phyloP scores from a whole-genome alignment of 2,113 vertebrate genomes.

The Platysteira castanea region DNA sequence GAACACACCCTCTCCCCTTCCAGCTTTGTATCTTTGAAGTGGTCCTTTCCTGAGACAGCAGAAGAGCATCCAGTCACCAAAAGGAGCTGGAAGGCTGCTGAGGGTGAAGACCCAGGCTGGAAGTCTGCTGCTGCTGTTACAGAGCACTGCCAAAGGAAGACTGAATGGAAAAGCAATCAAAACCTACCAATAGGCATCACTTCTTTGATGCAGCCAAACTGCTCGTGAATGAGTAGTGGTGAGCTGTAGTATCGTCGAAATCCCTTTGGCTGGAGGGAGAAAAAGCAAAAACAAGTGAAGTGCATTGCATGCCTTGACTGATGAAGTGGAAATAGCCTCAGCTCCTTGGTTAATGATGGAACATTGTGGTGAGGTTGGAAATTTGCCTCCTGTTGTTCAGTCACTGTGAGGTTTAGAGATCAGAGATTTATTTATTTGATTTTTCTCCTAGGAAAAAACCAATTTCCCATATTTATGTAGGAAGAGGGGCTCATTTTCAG shows the following conservation, averaged over 20 bases:
- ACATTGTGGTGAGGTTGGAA: neutral
- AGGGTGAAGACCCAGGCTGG: neutral
- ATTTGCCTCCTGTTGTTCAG: neutral
- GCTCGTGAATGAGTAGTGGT: conserved; percentile 93
- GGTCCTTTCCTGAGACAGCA: conserved; percentile 15
- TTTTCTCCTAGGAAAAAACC: neutral
- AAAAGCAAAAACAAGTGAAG: conserved; percentile 10
- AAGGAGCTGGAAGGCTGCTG: conserved; percentile 29
- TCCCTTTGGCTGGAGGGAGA: conserved; percentile 89
- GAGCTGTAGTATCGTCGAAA: conserved; percentile 98
- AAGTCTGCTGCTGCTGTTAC: conserved; percentile 1
- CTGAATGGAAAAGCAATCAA: neutral
- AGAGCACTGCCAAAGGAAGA: conserved; percentile 2
- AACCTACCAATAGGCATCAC: conserved; percentile 98
- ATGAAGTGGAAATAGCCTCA: neutral
- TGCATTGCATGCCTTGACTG: neutral
- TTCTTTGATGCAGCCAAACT: conserved; percentile 98
- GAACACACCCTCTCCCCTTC: conserved; percentile 32
- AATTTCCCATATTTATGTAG: neutral
- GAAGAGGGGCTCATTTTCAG: neutral
- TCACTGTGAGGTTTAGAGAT: neutral
- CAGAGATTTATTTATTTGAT: neutral
- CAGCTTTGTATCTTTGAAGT: conserved; percentile 28
- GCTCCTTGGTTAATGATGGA: neutral
- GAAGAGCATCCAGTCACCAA: neutral